A percentile compares a stretch with the other conserved stretches of the same genome.
phyloP scores from a whole-genome alignment of 1,140 invertebrate species.

The Melanaphis sacchari region DNA sequence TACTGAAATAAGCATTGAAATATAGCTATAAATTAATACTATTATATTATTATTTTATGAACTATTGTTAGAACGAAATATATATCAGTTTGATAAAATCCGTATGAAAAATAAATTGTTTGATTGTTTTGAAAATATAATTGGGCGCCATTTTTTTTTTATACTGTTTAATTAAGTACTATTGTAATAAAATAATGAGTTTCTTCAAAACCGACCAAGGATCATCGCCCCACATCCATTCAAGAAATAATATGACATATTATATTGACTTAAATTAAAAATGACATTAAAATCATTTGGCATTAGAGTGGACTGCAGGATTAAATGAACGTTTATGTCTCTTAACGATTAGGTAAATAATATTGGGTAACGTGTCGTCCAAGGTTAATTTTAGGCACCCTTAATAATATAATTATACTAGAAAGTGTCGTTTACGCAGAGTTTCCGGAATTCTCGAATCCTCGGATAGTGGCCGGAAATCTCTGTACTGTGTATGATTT shows the following conservation, averaged over 20 bases:
- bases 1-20: not conserved
- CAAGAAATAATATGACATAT: not conserved
- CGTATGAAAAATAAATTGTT: not conserved
- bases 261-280: not conserved
- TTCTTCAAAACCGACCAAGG: not conserved
- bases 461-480: not conserved
- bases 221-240: not conserved
- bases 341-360: not conserved
- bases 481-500: not conserved
- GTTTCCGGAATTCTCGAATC: not conserved
- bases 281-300: not conserved
- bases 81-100: not conserved
- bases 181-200: not conserved
- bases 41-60: not conserved
- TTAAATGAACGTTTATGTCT: not conserved
- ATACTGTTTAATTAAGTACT: not conserved
- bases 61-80: not conserved
- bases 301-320: not conserved
- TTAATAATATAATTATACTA: not conserved
- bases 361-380: not conserved
- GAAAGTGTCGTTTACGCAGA: not conserved
- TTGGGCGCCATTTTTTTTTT: not conserved
- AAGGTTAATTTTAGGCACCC: not conserved
- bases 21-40: not conserved
- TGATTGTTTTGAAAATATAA: not conserved